Base-by-base conservation (phyloP, 2,888 invertebrate genomes). In the Allygus modestus region DNA sequence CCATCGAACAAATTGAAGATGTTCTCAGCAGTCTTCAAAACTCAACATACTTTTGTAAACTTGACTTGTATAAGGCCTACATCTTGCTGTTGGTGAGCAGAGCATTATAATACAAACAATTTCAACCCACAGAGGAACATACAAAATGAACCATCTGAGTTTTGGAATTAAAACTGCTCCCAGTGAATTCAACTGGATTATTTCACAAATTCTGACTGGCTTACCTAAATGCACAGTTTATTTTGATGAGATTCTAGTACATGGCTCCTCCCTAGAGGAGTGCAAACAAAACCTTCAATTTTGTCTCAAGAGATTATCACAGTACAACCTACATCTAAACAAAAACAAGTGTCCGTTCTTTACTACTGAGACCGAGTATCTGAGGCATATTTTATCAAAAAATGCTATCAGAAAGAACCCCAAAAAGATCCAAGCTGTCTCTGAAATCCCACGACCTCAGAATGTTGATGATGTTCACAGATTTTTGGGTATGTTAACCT, bases 201-300 rank as follows among this genome's bases (percentile, higher is more conserved):
- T 86, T 11, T 33, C 43, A 2, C 84, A 86, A 73, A 65, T 84
- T 54, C 58, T 85, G 11, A 46, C 43, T 1, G 85, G 58, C 11
- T n/a, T 86, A 2, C 43, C 51, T 9, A 75, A 77, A 17, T 61
- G 51, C 0, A 26, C 51, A 33, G 73, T 73, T n/a, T 87, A 86
- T 81, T 87, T 85, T 73, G 88, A 88, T 69, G 88, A 88, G 54
- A 87, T 88, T 23, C 41, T 87, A 2, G 82, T 88, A 12, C 85
- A 85, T 81, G 87, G 87, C 15, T 33, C 43, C 15, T 84, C 86
- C 0, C 26, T 46, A 23, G 82, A 87, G 84, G 83, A 87, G 85
- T 87, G 86, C 54, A 37, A 0, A 28, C 5, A 9, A 37, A 84
- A 84, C 41, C 82, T 87, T 17, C 1, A 17, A 33, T 0, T 2